Evolutionary conservation across 2,888 invertebrate species (phyloP).

Genomic region (Xestia ashworthii): DNA sequence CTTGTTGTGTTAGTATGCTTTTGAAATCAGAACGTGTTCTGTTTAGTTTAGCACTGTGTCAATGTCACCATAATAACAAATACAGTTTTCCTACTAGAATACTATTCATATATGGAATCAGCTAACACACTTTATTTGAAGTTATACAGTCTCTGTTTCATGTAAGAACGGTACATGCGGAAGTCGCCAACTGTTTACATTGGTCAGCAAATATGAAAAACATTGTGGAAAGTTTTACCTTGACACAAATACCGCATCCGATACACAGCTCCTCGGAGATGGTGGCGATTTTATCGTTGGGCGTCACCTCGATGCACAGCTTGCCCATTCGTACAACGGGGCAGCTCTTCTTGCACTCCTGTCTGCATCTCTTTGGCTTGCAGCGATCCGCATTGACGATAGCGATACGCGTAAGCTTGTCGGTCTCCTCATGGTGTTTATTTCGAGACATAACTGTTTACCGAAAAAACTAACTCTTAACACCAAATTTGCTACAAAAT

Average conservation of each 20-base stretch:
- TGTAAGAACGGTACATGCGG: background rate
- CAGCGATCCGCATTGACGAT: constrained; percentile 99
- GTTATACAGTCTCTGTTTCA: background rate
- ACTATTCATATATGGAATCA: background rate
- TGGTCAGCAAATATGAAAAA: constrained; percentile 26
- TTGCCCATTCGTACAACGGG: constrained; percentile 99
- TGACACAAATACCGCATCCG: constrained; percentile 99
- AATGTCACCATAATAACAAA: constrained; percentile 4
- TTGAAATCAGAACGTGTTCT: background rate
- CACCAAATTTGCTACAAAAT: constrained; percentile 53
- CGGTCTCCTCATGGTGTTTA: constrained; percentile 95
- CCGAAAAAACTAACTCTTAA: constrained; percentile 62
- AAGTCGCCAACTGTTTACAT: constrained; percentile 19
- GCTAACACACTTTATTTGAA: background rate
- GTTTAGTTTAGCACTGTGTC: background rate
- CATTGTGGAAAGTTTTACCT: constrained; percentile 91
- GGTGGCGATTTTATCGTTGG: constrained; percentile 98
- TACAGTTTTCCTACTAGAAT: background rate
- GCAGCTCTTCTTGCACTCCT: constrained; percentile 99
- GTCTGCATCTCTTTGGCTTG: constrained; percentile 99
- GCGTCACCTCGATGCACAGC: constrained; percentile 99
- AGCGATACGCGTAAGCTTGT: constrained; percentile 98
- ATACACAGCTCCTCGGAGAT: constrained; percentile 99
- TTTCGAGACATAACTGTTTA: constrained; percentile 89
- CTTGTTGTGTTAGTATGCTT: background rate